Percentiles rank a stretch among this genome's conserved stretches.
Conservation (phyloP, 1,140 invertebrate species). For the Pectinophora gossypiella region DNA sequence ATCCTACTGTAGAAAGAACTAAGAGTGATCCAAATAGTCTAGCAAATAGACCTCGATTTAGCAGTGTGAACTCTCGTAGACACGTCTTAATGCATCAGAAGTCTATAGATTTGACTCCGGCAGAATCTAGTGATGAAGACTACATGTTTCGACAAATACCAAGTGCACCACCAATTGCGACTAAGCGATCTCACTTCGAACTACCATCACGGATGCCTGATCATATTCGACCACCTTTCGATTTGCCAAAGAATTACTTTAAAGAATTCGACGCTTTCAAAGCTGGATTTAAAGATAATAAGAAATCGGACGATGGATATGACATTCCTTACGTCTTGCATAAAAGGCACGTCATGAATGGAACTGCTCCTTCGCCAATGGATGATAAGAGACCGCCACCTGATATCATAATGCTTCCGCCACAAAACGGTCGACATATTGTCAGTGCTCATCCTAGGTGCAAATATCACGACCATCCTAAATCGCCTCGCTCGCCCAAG, state of each 20-base stretch:
- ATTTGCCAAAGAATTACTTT: conserved; percentile 78
- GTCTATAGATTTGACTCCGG: conserved; percentile 88
- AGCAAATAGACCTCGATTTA: conserved; percentile 81
- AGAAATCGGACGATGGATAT: conserved; percentile 71
- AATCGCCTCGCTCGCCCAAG: conserved; percentile 55
- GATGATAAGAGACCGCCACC: conserved; percentile 63
- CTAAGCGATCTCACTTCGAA: conserved; percentile 81
- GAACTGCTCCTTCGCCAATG: conserved; percentile 79
- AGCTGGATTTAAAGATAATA: conserved; percentile 63
- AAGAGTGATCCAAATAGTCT: conserved; percentile 89
- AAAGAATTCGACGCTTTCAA: conserved; percentile 76
- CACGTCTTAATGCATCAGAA: conserved; percentile 90
- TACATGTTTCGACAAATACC: conserved; percentile 83
- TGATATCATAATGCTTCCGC: conserved; percentile 68
- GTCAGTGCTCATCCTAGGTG: conserved; percentile 64
- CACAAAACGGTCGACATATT: conserved; percentile 68
- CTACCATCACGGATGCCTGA: conserved; percentile 72
- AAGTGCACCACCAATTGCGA: conserved; percentile 80
- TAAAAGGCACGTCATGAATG: conserved; percentile 89
- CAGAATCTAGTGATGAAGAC: conserved; percentile 88
- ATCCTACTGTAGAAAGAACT: conserved; percentile 86
- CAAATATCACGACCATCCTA: conserved; percentile 75
- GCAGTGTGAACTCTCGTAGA: conserved; percentile 80
- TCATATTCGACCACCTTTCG: conserved; percentile 72
- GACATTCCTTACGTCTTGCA: conserved; percentile 90